Conservation (phyloP, 2,797 vertebrate genomes). For the Lemur catta region DNA sequence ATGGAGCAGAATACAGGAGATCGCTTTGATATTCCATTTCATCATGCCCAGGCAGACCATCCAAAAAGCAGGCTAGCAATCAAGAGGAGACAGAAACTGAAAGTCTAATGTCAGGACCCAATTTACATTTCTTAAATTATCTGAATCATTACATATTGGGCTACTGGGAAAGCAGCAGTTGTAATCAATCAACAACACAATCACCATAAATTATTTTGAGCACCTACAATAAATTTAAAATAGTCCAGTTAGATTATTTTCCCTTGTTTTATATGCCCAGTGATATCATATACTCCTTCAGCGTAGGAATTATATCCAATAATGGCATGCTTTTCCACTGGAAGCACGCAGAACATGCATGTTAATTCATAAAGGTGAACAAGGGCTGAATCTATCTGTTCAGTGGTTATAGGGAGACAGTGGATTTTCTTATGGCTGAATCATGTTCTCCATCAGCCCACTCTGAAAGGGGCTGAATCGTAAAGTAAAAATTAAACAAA, state of each 20-base stretch:
- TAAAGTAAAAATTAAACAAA: slow-evolving; percentile 15
- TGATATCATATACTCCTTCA: background rate
- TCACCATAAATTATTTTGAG: background rate
- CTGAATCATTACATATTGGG: background rate
- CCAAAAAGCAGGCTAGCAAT: background rate
- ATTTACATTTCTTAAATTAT: background rate
- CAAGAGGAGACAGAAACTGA: background rate
- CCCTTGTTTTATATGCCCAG: background rate
- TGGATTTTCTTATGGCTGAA: background rate
- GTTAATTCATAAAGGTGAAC: background rate
- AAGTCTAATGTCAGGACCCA: background rate
- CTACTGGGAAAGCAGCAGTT: background rate
- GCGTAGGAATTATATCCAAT: background rate
- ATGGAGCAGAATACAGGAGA: background rate
- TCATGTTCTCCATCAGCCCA: background rate
- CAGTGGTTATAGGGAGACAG: background rate
- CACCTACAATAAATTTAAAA: background rate
- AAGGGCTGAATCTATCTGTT: background rate
- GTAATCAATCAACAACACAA: background rate
- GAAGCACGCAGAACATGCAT: background rate
- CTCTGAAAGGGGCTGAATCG: background rate
- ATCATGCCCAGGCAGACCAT: background rate
- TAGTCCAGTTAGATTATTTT: background rate
- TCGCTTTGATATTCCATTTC: background rate
- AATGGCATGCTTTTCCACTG: background rate